Evolutionary conservation across 2,797 vertebrate genomes (phyloP).

Genomic region (Spheniscus humboldti): DNA sequence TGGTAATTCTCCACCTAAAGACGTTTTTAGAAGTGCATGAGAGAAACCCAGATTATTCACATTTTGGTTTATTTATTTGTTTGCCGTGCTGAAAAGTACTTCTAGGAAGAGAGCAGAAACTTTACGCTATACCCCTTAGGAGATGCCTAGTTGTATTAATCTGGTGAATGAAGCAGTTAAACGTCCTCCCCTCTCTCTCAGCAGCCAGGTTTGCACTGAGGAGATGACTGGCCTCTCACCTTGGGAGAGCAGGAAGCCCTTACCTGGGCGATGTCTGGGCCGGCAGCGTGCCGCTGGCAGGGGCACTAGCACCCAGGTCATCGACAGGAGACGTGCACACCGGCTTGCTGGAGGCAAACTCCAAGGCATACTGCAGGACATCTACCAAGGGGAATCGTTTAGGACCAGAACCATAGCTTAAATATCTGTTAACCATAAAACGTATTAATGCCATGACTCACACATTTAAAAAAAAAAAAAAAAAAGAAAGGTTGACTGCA

Average conservation of each 20-base stretch:
- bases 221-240: background rate
- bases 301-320: slow-evolving; percentile 87
- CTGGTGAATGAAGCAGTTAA: background rate
- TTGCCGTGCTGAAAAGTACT: background rate
- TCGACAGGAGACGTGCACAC: slow-evolving; percentile 94
- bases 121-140: fast-evolving
- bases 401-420: slow-evolving; percentile 97
- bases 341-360: slow-evolving; percentile 98
- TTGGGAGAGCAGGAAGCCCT: background rate
- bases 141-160: background rate
- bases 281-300: slow-evolving; percentile 79
- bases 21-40: background rate
- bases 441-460: slow-evolving; percentile 37
- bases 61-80: background rate
- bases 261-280: slow-evolving; percentile 82
- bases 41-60: background rate
- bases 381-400: slow-evolving; percentile 98
- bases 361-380: slow-evolving; percentile 97
- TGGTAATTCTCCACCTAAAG: background rate
- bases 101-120: background rate
- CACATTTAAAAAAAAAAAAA: background rate
- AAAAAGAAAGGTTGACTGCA: background rate
- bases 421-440: slow-evolving; percentile 84
- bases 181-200: background rate
- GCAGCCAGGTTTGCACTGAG: background rate